These are phyloP conservation scores for Lethenteron reissneri DNA, from an alignment of 2,113 vertebrate species.

Conservation along the genomic window DNA sequence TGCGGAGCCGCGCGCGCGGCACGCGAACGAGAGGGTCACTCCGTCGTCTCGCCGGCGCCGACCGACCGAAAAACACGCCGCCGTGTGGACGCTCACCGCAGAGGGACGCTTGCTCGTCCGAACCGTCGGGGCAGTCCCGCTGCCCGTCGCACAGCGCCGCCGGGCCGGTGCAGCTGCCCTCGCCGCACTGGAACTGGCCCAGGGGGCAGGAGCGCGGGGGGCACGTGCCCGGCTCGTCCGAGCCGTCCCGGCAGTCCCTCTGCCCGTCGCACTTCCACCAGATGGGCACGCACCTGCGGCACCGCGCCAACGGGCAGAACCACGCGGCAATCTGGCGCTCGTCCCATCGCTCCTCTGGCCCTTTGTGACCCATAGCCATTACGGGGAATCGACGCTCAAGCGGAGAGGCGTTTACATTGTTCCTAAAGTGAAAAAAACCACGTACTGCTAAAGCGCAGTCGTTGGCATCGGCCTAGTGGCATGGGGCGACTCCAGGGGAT, in stretches of 20 bases:
- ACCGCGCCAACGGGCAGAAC: constrained; percentile 11
- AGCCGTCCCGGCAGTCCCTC: constrained; percentile 41
- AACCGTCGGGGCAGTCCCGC: constrained; percentile 21
- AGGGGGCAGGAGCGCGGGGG: constrained; percentile 20
- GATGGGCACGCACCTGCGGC: constrained; percentile 30
- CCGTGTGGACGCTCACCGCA: constrained; percentile 21
- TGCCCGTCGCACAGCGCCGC: constrained; percentile 22
- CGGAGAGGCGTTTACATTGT: no score
- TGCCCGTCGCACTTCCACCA: constrained; percentile 38
- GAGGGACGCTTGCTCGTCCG: constrained; percentile 28
- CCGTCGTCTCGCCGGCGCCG: no score
- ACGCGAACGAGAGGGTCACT: background rate
- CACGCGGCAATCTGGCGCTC: no score
- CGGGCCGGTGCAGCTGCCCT: constrained; percentile 23
- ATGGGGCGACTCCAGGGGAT: no score
- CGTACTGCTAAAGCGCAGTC: no score
- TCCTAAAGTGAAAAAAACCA: no score
- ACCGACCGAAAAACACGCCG: background rate
- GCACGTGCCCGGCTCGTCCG: constrained; percentile 31
- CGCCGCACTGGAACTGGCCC: constrained; percentile 27
- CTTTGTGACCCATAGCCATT: no score
- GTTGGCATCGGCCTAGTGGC: no score
- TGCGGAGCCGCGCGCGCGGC: constrained; percentile 18
- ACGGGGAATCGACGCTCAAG: no score
- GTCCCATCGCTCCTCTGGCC: no score